These are phyloP conservation scores for Herminia tarsipennalis DNA, from an alignment of 2,888 invertebrate genomes.

Conservation along the genomic window DNA sequence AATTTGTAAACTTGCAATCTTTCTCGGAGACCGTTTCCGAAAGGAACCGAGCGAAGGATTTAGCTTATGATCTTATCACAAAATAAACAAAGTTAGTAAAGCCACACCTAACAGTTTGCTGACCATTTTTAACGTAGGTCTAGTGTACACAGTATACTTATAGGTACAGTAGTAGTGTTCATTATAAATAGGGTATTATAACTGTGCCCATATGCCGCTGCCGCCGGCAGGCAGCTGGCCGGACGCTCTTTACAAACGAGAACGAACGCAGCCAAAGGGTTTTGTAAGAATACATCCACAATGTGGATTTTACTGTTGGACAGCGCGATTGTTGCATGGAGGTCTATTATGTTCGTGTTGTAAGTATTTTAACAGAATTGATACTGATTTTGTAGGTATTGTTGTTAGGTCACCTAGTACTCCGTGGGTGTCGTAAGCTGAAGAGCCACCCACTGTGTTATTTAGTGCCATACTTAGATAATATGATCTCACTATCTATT, in stretches of 20 bases:
- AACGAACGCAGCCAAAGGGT: constrained; percentile 7
- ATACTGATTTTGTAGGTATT: no score
- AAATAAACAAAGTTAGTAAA: constrained; percentile 24
- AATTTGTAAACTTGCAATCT: no score
- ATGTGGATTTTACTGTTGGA: neutral
- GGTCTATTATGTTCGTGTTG: neutral
- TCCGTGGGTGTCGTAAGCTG: no score
- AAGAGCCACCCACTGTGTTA: no score
- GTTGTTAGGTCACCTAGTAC: no score
- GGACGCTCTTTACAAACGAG: constrained; percentile 11
- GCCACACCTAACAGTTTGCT: constrained; percentile 24
- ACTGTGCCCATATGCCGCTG: neutral
- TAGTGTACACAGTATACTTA: neutral
- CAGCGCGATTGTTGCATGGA: no score
- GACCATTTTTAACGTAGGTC: neutral
- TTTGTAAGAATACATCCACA: neutral
- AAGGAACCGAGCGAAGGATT: no score
- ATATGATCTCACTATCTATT: no score
- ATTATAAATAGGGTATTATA: neutral
- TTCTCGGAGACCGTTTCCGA: no score
- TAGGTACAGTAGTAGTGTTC: constrained; percentile 5
- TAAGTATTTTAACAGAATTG: neutral
- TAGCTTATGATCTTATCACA: constrained; percentile 19
- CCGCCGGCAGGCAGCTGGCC: constrained; percentile 11
- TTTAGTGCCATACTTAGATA: no score